phyloP scores from a whole-genome alignment of 1,140 invertebrate genomes.

The Calliphora vicina region DNA sequence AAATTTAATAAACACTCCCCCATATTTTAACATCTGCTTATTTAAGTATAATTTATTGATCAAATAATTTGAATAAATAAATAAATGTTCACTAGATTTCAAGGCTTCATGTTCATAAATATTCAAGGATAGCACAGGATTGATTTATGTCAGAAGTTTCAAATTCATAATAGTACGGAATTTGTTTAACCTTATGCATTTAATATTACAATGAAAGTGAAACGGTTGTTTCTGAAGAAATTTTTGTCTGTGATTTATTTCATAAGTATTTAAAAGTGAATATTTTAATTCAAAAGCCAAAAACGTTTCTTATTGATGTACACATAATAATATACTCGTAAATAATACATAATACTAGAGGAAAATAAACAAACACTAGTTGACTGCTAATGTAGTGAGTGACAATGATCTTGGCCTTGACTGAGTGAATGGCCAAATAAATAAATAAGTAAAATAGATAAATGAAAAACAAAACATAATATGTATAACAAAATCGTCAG shows the following conservation, averaged over 20 bases:
- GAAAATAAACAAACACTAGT: background rate
- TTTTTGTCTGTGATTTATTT: background rate
- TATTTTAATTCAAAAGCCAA: background rate
- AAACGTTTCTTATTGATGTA: background rate
- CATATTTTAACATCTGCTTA: background rate
- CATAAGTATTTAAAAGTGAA: background rate
- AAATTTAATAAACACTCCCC: too few relatives aligned
- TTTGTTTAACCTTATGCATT: too few relatives aligned
- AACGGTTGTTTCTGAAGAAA: too few relatives aligned
- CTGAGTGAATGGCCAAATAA: background rate
- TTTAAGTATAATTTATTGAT: background rate
- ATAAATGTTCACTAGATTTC: background rate
- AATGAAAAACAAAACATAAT: background rate
- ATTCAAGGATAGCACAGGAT: background rate
- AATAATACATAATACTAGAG: background rate
- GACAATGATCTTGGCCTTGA: conserved; percentile 34
- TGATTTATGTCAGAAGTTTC: background rate
- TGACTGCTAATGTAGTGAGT: background rate
- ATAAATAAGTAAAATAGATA: background rate
- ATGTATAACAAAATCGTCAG: too few relatives aligned
- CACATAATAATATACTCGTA: background rate
- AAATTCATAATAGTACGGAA: background rate
- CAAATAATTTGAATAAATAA: background rate
- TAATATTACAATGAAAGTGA: too few relatives aligned
- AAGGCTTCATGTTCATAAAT: background rate